Percentiles rank a stretch among this genome's conserved stretches.
These are phyloP conservation scores for Tipula vernalis DNA, from an alignment of 2,888 invertebrate genomes.

Conservation along the genomic window DNA sequence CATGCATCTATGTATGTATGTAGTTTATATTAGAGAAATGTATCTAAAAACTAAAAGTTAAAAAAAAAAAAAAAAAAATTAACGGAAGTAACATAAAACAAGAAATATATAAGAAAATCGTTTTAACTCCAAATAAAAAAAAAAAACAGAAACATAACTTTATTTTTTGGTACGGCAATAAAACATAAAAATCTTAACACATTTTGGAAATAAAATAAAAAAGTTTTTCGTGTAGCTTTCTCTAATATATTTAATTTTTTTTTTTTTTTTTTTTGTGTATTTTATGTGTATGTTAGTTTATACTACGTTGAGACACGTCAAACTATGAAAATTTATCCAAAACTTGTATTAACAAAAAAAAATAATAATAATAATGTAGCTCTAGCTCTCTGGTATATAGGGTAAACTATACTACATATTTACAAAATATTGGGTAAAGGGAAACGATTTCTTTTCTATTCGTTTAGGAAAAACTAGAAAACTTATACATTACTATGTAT, in stretches of 20 bases:
- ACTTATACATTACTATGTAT: no score
- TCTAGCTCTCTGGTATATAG: background rate
- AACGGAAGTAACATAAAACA: background rate
- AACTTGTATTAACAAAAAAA: background rate
- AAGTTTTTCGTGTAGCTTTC: background rate
- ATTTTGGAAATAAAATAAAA: background rate
- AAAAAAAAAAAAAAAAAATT: background rate
- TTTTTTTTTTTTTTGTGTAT: background rate
- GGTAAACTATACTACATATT: background rate
- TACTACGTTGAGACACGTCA: background rate
- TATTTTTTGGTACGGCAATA: background rate
- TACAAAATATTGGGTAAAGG: background rate
- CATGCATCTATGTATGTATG: background rate
- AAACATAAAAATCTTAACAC: slow-evolving; percentile 4
- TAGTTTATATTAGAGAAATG: no score
- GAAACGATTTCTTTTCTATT: background rate
- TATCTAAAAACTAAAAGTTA: background rate
- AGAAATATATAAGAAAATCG: background rate
- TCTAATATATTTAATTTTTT: background rate
- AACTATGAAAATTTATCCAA: background rate
- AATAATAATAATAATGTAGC: background rate
- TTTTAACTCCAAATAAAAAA: background rate
- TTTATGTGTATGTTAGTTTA: background rate
- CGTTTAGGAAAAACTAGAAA: background rate
- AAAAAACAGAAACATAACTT: background rate